Conservation (phyloP, 2,888 invertebrate species). For the Alentia gelatinosa region DNA sequence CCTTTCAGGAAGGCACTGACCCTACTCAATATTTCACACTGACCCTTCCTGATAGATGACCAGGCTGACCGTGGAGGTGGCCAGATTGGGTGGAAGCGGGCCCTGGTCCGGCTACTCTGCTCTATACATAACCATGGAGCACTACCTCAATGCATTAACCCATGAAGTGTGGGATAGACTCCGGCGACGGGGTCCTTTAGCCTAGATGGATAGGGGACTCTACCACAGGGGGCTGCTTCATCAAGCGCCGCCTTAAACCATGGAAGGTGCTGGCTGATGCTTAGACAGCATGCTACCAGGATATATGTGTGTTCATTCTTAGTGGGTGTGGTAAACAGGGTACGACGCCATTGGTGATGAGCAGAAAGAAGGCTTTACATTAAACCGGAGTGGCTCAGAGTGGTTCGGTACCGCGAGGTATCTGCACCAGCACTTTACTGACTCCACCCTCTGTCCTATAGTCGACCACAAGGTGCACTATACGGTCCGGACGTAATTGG, state of each 20-base stretch:
- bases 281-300: background rate
- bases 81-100: slow-evolving; percentile 33
- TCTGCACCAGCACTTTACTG: background rate
- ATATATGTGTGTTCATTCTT: background rate
- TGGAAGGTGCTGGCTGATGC: background rate
- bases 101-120: background rate
- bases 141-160: slow-evolving; percentile 19
- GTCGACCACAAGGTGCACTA: background rate
- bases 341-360: background rate
- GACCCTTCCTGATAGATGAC: slow-evolving; percentile 31
- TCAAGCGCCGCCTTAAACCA: background rate
- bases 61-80: background rate
- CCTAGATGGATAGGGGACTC: background rate
- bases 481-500: background rate
- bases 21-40: slow-evolving; percentile 50
- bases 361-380: background rate
- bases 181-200: background rate
- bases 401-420: background rate
- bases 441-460: background rate
- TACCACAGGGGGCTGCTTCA: background rate
- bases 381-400: background rate
- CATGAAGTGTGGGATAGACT: background rate
- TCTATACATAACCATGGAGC: slow-evolving; percentile 14
- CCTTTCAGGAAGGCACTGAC: slow-evolving; percentile 16
- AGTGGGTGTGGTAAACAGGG: background rate